A percentile compares a stretch with the other conserved stretches of the same genome.
Conservation (phyloP, 1,140 invertebrate genomes). For the Venustaconcha ellipsiformis region DNA sequence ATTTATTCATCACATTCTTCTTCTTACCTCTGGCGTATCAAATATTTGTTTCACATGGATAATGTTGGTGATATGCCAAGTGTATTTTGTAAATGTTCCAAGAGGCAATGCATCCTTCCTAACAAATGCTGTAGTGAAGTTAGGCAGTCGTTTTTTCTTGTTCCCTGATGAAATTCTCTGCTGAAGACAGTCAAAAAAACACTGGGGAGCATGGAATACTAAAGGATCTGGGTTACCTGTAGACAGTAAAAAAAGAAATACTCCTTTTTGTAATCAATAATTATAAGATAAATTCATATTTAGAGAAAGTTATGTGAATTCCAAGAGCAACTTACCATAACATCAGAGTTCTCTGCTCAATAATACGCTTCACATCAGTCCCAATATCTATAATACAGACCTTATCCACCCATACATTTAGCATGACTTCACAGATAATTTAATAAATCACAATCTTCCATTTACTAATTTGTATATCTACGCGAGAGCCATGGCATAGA, state of each 20-base stretch:
- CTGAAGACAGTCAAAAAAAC: constrained; percentile 80
- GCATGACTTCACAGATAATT: too few species aligned
- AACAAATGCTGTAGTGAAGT: constrained; percentile 73
- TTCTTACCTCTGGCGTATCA: constrained; percentile 76
- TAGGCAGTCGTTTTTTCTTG: constrained; percentile 79
- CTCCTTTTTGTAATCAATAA: too few species aligned
- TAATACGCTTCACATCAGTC: too few species aligned
- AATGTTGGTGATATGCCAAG: constrained; percentile 82
- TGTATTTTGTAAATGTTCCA: constrained; percentile 81
- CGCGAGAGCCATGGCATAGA: too few species aligned
- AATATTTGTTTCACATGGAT: constrained; percentile 83
- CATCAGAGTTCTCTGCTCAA: too few species aligned
- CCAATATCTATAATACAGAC: too few species aligned
- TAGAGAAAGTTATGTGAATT: too few species aligned
- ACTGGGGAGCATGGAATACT: constrained; percentile 79
- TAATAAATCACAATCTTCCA: too few species aligned
- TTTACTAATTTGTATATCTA: too few species aligned
- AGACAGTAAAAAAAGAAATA: constrained; percentile 15
- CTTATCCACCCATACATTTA: too few species aligned
- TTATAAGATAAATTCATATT: too few species aligned
- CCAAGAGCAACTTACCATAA: too few species aligned
- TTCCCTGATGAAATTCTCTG: constrained; percentile 77
- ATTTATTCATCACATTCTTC: not conserved
- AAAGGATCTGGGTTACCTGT: constrained; percentile 75
- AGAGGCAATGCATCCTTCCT: constrained; percentile 76